A percentile compares a stretch with the other conserved stretches of the same genome.
Evolutionary conservation across 2,888 invertebrate genomes (phyloP).

Genomic region (Volucella inanis): DNA sequence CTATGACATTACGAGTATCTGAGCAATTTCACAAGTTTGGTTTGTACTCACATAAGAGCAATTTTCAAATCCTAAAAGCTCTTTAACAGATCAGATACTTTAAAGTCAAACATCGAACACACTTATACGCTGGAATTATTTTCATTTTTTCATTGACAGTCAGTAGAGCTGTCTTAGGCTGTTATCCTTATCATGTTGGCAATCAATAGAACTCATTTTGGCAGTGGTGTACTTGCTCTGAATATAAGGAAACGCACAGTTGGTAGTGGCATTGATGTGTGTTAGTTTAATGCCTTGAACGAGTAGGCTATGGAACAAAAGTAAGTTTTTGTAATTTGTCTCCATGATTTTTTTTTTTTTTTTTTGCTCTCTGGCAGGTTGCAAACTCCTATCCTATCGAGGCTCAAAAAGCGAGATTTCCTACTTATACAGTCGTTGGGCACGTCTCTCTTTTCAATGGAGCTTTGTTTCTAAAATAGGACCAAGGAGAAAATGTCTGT

Average conservation of each 20-base stretch:
- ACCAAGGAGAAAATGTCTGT: constrained; percentile 1
- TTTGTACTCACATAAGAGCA: constrained; percentile 21
- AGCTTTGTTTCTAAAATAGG: constrained; percentile 21
- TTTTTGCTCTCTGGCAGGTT: no score
- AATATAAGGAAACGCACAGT: constrained; percentile 27
- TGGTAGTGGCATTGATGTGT: constrained; percentile 58
- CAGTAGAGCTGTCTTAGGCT: constrained; percentile 31
- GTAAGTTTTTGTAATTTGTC: constrained; percentile 9
- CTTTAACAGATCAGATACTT: constrained; percentile 18
- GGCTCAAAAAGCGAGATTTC: no score
- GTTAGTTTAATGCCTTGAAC: constrained; percentile 42
- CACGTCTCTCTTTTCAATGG: constrained; percentile 8
- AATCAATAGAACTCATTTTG: constrained; percentile 61
- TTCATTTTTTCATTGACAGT: constrained; percentile 12
- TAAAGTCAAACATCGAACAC: constrained; percentile 19
- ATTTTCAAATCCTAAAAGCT: constrained; percentile 48
- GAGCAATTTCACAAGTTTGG: constrained; percentile 23
- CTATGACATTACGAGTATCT: constrained; percentile 2
- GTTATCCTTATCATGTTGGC: constrained; percentile 63
- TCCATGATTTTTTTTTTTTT: not conserved
- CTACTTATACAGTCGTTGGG: no score
- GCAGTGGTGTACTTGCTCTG: constrained; percentile 26
- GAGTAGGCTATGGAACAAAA: not conserved
- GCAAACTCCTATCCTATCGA: no score
- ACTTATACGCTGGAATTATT: not conserved